Evolutionary conservation across 2,113 vertebrate genomes (phyloP), one percentile per base, ranked within the genome.

Genomic region (Lophura nycthemera): DNA sequence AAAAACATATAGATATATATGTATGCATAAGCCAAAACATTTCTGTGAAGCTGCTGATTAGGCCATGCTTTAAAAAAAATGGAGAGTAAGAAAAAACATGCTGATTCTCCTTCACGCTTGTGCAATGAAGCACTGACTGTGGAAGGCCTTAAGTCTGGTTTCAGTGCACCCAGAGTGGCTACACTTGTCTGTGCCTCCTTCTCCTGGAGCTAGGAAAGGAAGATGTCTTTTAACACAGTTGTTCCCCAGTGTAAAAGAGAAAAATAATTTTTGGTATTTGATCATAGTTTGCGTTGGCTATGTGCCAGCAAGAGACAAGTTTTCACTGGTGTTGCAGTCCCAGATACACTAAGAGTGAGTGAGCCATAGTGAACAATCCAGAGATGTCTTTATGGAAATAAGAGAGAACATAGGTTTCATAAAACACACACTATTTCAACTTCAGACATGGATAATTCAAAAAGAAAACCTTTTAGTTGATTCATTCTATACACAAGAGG

Each of bases 211-310:
- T 91, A 70, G 54, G 69, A 74, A 64, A 77, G n/a, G 65, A 91
- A 89, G 81, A 72, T 36, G 29, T 82, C 79, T 97, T 96, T 95
- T 86, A 93, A 85, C 84, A 77, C 56, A 70, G 83, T 67, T 69
- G 76, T 24, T 92, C 91, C 87, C 86, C 84, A 66, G 69, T 7
- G 82, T 88, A 96, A 95, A 96, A 96, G 81, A 92, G 80, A 94
- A 96, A 97, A 96, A 97, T 96, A 94, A 97, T 96, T 93, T 95
- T 82, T 48, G 47, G 78, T 80, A 88, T 97, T 97, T 96, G 95
- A 95, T 97, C 91, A 95, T 96, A 82, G 66, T 85, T 97, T 75
- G 11, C 81, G 83, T 97, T 97, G 96, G 95, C 96, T 94, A 30
- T 54, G 30, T 48, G 91, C 96, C 97, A 97, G 76, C 25, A 64